Base-by-base conservation (phyloP, 2,888 invertebrate species). In the Meandrusa payeni region DNA sequence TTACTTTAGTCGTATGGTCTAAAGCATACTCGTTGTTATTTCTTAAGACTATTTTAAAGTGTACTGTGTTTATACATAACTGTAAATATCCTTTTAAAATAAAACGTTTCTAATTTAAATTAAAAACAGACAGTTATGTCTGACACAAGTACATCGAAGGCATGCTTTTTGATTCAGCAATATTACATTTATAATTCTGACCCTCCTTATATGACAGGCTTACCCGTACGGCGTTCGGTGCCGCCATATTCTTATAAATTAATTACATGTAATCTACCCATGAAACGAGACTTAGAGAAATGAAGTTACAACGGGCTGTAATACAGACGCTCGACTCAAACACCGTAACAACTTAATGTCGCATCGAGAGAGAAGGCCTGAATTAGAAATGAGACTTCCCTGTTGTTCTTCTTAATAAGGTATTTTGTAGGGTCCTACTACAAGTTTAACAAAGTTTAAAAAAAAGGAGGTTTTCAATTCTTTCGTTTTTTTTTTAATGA, bases 261-360 rank as follows among this genome's bases (percentile, higher is more conserved):
- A 87, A 87, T 87, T 86, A 87, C 86, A 77, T 79, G 86, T 87
- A 87, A 87, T 87, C 86, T 86, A 80, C 86, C 81, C 82, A 73
- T 81, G 80, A 76, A 80, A 78, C 77, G 79, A 76, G 83, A 72
- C 81, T 83, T 78, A 79, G 72, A 71, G 80, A 76, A 83, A 85
- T 83, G 83, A 83, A 86, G 81, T 85, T 85, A 86, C 85, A 73
- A 73, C 75, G 64, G 68, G 59, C 56, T 63, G 62, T 59, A 64
- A 68, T 52, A 64, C 36, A 40, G 37, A 28, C 27, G 23, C 19
- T 26, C 58, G 68, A 65, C 69, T 74, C 65, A 74, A 74, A 76
- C 72, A 74, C 69, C 46, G 69, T 66, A 73, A 74, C 76, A 77
- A 79, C 80, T 81, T 81, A 80, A 79, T 76, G 80, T 78, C 71